phyloP scores from a whole-genome alignment of 2,797 vertebrate species.

The Gorsachius magnificus region DNA sequence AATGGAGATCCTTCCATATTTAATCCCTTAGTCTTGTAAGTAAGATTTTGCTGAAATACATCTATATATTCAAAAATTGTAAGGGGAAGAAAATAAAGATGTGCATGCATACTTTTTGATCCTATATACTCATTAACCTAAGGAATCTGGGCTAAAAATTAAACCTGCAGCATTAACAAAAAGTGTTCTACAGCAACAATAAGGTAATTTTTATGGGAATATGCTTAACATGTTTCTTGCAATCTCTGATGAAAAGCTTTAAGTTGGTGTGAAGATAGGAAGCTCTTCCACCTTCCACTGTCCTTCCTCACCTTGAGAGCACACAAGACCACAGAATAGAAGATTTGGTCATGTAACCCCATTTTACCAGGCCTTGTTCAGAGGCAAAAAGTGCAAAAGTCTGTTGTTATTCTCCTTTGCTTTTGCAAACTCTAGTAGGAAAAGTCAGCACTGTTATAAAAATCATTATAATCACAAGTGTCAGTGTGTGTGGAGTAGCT shows the following conservation, averaged over 20 bases:
- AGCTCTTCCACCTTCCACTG: not conserved
- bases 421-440: not conserved
- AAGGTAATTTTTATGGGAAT: not conserved
- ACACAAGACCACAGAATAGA: not conserved
- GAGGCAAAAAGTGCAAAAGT: not conserved
- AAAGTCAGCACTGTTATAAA: slow-evolving; percentile 10
- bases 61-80: not conserved
- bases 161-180: not conserved
- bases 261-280: not conserved
- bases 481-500: not conserved
- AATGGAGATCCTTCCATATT: not conserved
- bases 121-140: not conserved
- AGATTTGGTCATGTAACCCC: not conserved
- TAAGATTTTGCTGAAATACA: not conserved
- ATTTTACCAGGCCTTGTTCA: not conserved
- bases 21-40: not conserved
- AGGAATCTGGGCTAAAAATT: not conserved
- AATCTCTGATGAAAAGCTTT: not conserved
- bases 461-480: slow-evolving; percentile 43
- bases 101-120: not conserved
- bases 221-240: not conserved
- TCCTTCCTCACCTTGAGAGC: not conserved
- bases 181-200: not conserved
- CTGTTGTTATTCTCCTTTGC: not conserved
- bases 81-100: not conserved